Conservation (phyloP, 2,113 vertebrate species). For the Pyrgilauda ruficollis region DNA sequence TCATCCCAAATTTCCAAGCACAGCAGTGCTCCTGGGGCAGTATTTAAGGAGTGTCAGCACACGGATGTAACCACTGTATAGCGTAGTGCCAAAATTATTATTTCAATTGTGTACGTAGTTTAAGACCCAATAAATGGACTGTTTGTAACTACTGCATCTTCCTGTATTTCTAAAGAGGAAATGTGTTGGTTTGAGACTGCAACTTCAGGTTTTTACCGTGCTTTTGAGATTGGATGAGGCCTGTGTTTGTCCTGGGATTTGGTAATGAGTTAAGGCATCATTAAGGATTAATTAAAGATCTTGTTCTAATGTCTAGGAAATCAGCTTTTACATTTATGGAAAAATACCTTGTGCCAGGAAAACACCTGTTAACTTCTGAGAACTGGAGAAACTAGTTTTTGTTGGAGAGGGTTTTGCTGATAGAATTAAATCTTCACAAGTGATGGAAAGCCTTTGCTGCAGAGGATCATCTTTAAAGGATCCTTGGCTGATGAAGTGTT, state of each 20-base stretch:
- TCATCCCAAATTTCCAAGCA: slow-evolving; percentile 40
- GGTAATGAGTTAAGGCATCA: not conserved
- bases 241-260: not conserved
- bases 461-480: not conserved
- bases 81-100: slow-evolving; percentile 88
- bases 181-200: not conserved
- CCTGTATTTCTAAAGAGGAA: not conserved
- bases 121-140: slow-evolving; percentile 82
- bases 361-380: not conserved
- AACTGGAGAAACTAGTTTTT: not conserved
- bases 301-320: not conserved
- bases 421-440: not conserved
- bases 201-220: not conserved
- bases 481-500: not conserved
- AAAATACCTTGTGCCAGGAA: not conserved
- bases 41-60: slow-evolving; percentile 71
- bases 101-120: slow-evolving; percentile 82
- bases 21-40: slow-evolving; percentile 70
- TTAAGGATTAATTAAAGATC: not conserved
- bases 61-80: slow-evolving; percentile 76
- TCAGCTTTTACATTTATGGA: not conserved
- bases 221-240: not conserved
- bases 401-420: not conserved
- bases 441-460: not conserved
- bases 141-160: slow-evolving; percentile 78